These are phyloP conservation scores for Timandra comae DNA, from an alignment of 2,888 invertebrate genomes.

Conservation along the genomic window DNA sequence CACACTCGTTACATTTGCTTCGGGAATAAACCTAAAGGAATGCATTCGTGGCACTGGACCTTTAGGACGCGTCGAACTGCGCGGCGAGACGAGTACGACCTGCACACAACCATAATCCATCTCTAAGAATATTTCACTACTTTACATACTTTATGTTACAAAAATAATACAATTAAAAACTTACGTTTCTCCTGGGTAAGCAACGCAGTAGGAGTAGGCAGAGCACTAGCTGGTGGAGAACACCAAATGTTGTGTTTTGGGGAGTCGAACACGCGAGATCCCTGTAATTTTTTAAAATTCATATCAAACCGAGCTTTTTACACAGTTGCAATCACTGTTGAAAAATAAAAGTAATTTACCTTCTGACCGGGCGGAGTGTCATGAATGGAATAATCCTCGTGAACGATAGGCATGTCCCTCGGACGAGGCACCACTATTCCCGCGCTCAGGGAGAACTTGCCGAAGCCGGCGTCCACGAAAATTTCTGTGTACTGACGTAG, in stretches of 20 bases:
- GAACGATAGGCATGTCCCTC: slow-evolving; percentile 24
- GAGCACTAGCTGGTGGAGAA: slow-evolving; percentile 65
- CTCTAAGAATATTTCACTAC: too few species aligned
- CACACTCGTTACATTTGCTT: slow-evolving; percentile 42
- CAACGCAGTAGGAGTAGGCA: slow-evolving; percentile 59
- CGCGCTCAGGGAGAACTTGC: slow-evolving; percentile 36
- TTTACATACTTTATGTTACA: background rate
- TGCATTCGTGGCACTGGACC: slow-evolving; percentile 47
- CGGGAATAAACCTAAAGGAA: slow-evolving; percentile 45
- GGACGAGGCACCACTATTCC: slow-evolving; percentile 42
- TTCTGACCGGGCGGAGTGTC: slow-evolving; percentile 73
- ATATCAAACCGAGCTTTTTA: too few species aligned
- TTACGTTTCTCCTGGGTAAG: slow-evolving; percentile 61
- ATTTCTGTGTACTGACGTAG: slow-evolving; percentile 45
- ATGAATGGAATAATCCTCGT: slow-evolving; percentile 58
- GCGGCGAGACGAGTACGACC: slow-evolving; percentile 69
- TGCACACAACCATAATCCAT: slow-evolving; percentile 18
- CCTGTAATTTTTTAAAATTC: slow-evolving; percentile 42
- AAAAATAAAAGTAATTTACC: too few species aligned
- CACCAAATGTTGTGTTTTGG: slow-evolving; percentile 61
- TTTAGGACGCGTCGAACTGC: slow-evolving; percentile 59
- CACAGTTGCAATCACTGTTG: too few species aligned
- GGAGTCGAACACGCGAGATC: slow-evolving; percentile 68
- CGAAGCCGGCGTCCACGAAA: slow-evolving; percentile 29
- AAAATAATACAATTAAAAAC: slow-evolving; percentile 23